Conservation (phyloP, 2,797 vertebrate genomes). For the Enteromius anoplus region DNA sequence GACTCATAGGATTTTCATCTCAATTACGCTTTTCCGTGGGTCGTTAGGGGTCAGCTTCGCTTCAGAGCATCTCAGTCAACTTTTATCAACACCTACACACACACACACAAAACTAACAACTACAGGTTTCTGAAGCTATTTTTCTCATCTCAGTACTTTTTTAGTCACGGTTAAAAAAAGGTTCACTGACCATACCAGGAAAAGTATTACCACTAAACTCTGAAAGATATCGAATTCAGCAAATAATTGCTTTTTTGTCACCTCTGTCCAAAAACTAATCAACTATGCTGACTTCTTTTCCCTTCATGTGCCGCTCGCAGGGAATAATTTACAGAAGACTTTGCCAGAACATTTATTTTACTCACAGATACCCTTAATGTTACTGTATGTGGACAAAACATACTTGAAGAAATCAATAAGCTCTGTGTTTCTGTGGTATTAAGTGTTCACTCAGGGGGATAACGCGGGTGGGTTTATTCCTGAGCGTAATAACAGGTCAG, state of each 20-base stretch:
- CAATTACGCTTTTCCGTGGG: conserved; percentile 7
- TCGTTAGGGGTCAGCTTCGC: background rate
- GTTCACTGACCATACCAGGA: conserved; percentile 15
- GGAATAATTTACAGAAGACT: background rate
- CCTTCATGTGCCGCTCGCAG: background rate
- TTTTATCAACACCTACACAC: conserved; percentile 9
- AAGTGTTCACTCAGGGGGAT: conserved; percentile 1
- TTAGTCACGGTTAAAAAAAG: background rate
- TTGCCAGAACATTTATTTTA: background rate
- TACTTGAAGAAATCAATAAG: conserved; percentile 36
- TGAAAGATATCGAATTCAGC: conserved; percentile 21
- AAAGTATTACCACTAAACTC: conserved; percentile 33
- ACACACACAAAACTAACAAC: background rate
- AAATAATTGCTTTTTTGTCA: conserved; percentile 37
- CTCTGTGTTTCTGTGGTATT: background rate
- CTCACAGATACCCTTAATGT: conserved; percentile 1
- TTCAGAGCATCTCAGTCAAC: conserved; percentile 14
- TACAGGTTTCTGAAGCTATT: background rate
- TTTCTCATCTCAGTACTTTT: conserved; percentile 9
- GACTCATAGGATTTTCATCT: conserved; percentile 16
- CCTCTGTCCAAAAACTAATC: conserved; percentile 21
- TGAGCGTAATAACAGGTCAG: conserved; percentile 38
- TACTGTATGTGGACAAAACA: background rate
- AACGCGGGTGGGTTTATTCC: conserved; percentile 9
- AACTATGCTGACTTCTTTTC: conserved; percentile 6